These are phyloP conservation scores for Xanthia icteritia DNA, from an alignment of 2,888 invertebrate species.

Conservation along the genomic window DNA sequence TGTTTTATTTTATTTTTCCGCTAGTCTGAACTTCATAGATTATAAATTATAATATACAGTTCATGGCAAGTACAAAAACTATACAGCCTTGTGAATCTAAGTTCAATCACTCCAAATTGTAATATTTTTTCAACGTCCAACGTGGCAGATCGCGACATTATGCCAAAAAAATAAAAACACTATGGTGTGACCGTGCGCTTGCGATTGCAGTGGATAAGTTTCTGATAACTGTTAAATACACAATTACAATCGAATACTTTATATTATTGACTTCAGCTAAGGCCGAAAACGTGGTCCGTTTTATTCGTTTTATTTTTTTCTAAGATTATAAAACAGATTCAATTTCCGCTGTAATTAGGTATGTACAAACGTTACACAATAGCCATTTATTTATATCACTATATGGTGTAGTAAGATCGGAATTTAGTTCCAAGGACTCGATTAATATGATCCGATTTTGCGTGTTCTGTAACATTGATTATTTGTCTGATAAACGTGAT, in stretches of 20 bases:
- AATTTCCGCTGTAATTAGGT: conserved; percentile 5
- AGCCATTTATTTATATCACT: conserved; percentile 11
- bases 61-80: conserved; percentile 51
- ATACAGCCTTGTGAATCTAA: conserved; percentile 52
- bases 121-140: conserved; percentile 49
- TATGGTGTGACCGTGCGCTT: conserved; percentile 1
- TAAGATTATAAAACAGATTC: conserved; percentile 10
- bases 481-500: conserved; percentile 52
- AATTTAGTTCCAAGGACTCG: conserved; percentile 50
- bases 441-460: conserved; percentile 37
- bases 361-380: conserved; percentile 19
- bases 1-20: conserved; percentile 22
- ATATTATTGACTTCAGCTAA: background rate
- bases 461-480: conserved; percentile 51
- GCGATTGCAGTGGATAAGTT: conserved; percentile 20
- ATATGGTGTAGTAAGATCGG: conserved; percentile 25
- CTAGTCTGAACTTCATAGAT: conserved; percentile 39
- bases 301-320: background rate
- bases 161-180: conserved; percentile 30
- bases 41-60: conserved; percentile 43
- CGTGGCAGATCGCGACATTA: conserved; percentile 32
- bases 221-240: background rate
- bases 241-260: background rate
- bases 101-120: conserved; percentile 50
- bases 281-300: background rate